Evolutionary conservation across 2,888 invertebrate genomes (phyloP), one percentile per base, ranked within the genome.

Genomic region (Resseliella maxima): DNA sequence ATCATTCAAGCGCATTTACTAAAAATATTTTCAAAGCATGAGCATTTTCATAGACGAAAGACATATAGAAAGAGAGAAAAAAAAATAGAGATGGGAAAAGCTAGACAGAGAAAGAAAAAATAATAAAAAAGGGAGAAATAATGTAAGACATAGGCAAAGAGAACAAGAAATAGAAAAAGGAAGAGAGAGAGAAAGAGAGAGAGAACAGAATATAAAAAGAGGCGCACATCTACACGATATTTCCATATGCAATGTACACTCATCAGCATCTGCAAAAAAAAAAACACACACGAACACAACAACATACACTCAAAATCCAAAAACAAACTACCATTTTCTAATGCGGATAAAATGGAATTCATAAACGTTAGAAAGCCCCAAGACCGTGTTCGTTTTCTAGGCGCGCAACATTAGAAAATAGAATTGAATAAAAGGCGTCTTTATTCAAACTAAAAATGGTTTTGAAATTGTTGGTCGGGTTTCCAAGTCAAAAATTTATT

Each of bases 361-460:
- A 31, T 15, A 72, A 72, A 2, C 10, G 15, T 31, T 72, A 72
- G 72, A 72, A 72, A 24, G 31, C 31, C n/a, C n/a, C 72, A 18
- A 27, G 31, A 31, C 15, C 27, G 27, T 24, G 31, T 10, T 31
- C 24, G 24, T 31, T 72, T 72, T 72, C 72, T 31, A 15, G 15
- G 72, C 31, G 72, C 72, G 27, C 59, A 59, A 35, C 31, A 72
- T 72, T 72, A 72, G 72, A 72, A 35, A 72, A 72, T 35, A 72
- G 12, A 72, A 35, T 72, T 31, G 1, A 31, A 35, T 35, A 35
- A 27, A 72, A 72, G 72, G 35, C 72, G 31, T 72, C 72, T 72
- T 27, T 72, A 18, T 72, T 72, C 72, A 27, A n/a, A 27, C 72
- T 27, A 10, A 15, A 72, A 72, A 31, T 35, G 31, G 72, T 35